Evolutionary conservation across 2,888 invertebrate genomes (phyloP).

Genomic region (Mystacides longicornis): DNA sequence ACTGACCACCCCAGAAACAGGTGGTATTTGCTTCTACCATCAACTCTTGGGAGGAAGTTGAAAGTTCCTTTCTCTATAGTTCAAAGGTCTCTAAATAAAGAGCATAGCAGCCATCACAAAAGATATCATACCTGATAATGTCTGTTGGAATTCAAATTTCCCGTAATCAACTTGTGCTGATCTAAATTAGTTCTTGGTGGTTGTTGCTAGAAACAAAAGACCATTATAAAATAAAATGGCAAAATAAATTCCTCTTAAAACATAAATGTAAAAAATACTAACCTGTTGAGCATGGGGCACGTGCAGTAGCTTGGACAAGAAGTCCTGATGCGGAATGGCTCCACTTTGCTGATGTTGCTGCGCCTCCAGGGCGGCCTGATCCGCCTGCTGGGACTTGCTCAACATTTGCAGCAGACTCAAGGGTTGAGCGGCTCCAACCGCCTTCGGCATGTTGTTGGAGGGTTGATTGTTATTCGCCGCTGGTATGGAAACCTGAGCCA

Average conservation of each 20-base stretch:
- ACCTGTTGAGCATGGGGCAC: not conserved
- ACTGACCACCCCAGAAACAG: too few species aligned
- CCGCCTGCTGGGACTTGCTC: slow-evolving; percentile 45
- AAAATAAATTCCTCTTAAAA: too few species aligned
- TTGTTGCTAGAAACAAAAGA: slow-evolving; percentile 36
- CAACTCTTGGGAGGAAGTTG: too few species aligned
- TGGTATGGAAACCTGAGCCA: slow-evolving; percentile 60
- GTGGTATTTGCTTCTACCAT: too few species aligned
- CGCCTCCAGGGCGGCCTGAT: slow-evolving; percentile 37
- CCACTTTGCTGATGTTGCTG: slow-evolving; percentile 57
- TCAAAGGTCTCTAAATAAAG: too few species aligned
- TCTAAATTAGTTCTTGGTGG: slow-evolving; percentile 33
- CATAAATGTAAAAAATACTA: too few species aligned
- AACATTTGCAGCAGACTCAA: slow-evolving; percentile 59
- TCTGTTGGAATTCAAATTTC: slow-evolving; percentile 28
- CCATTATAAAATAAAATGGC: not conserved
- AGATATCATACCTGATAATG: slow-evolving; percentile 25
- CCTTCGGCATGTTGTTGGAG: slow-evolving; percentile 31
- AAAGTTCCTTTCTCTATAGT: too few species aligned
- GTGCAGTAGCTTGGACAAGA: slow-evolving; percentile 51
- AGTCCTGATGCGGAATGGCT: slow-evolving; percentile 58
- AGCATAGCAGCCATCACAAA: too few species aligned
- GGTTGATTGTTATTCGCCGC: slow-evolving; percentile 48
- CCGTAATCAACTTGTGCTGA: slow-evolving; percentile 32
- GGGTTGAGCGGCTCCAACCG: slow-evolving; percentile 33